Evolutionary conservation across 1,140 invertebrate species (phyloP), one percentile per base, ranked within the genome.

Genomic region (Cataglyphis hispanica): DNA sequence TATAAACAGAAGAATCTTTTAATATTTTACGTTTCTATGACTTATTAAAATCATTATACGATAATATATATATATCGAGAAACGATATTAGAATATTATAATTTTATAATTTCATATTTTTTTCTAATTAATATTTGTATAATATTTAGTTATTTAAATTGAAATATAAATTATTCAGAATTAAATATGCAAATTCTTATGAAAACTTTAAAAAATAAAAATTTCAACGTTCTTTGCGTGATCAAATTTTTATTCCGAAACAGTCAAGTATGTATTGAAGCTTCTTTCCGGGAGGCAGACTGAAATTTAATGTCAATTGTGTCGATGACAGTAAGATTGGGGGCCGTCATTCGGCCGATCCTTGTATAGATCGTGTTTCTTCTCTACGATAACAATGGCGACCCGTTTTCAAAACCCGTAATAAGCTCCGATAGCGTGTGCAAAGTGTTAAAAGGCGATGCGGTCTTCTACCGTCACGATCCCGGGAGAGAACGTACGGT

Each of bases 341-440:
- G 72, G 67, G 61, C 19, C 25, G 27, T 83, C 25, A 22, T 81
- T 81, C 50, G 78, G 25, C 25, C 22, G 64, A 11, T 34, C 22
- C 37, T 72, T 72, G 50, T 67, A 25, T 22, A 58, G 37, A 60
- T 27, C 37, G 53, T 25, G 67, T 60, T 60, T 72, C 78, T 74
- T 74, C 40, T 83, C 67, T 74, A 60, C 78, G n/a, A 74, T 60
- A 74, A 91, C 75, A 87, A 86, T 40, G 56, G 58, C 78, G 75
- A 91, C 91, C 91, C 86, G 92, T 93, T 92, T 88, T 70, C 90
- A 80, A 90, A 93, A 93, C 89, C 92, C 88, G 91, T 91, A 92
- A 92, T 92, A 92, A 90, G 91, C 85, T 78, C 89, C 87, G 74
- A 87, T 89, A 80, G 87, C 88, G 74, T 34, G 84, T 76, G 69